Percentiles rank a stretch among this genome's conserved stretches.
Conservation (phyloP, 2,797 vertebrate genomes). For the Alfaro cultratus region DNA sequence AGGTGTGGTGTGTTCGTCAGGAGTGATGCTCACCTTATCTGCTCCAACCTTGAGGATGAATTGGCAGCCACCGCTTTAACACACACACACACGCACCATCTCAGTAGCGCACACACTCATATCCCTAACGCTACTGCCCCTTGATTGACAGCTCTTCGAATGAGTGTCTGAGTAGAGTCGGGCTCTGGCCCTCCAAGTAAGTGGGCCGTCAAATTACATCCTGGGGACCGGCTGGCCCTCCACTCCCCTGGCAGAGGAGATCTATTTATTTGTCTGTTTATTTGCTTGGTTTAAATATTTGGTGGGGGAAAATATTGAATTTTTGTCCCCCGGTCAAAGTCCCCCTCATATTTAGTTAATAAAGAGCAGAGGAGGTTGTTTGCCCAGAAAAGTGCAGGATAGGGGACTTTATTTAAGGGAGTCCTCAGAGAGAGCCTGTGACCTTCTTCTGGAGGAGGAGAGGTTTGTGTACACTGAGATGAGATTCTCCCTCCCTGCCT, state of each 20-base stretch:
- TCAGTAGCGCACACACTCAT: slow-evolving; percentile 55
- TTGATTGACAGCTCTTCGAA: slow-evolving; percentile 94
- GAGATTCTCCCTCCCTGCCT: slow-evolving; percentile 59
- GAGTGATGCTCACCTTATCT: slow-evolving; percentile 78
- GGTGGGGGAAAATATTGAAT: slow-evolving; percentile 91
- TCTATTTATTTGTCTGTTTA: slow-evolving; percentile 90
- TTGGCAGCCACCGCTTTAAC: slow-evolving; percentile 50
- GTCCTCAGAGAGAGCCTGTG: slow-evolving; percentile 79
- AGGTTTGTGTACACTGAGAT: slow-evolving; percentile 70
- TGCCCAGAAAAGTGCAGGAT: slow-evolving; percentile 83
- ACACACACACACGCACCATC: slow-evolving; percentile 44
- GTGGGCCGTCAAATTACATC: slow-evolving; percentile 95
- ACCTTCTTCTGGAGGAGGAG: slow-evolving; percentile 79
- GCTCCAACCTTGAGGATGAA: slow-evolving; percentile 81
- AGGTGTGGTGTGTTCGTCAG: slow-evolving; percentile 78
- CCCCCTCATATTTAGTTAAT: slow-evolving; percentile 89
- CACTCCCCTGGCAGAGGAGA: slow-evolving; percentile 83
- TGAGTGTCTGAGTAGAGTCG: slow-evolving; percentile 90
- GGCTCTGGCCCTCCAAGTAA: slow-evolving; percentile 90
- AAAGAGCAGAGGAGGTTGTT: slow-evolving; percentile 89
- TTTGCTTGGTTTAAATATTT: slow-evolving; percentile 95
- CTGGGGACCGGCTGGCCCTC: slow-evolving; percentile 84
- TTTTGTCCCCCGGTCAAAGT: slow-evolving; percentile 89
- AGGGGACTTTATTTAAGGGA: slow-evolving; percentile 84
- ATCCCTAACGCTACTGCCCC: slow-evolving; percentile 61